Conservation (phyloP, 2,797 vertebrate species). For the Mormyrus hasselquistii region DNA sequence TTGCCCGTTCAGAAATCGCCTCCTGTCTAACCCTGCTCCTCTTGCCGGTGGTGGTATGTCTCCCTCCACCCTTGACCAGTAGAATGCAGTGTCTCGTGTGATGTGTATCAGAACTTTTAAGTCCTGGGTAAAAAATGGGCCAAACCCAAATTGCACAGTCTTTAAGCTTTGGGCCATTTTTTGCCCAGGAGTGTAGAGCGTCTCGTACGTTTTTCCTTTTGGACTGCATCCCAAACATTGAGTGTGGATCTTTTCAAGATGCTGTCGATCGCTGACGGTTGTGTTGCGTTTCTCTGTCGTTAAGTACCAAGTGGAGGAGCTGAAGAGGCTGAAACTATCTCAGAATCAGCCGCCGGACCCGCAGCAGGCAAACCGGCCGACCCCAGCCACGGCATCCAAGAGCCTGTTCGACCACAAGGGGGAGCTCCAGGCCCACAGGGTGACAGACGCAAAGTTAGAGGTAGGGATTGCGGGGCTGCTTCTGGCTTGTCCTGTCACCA, state of each 20-base stretch:
- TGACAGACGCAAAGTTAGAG: not conserved
- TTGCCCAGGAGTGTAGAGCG: not conserved
- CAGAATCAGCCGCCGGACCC: slow-evolving; percentile 67
- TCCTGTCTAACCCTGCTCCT: not conserved
- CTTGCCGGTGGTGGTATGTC: not conserved
- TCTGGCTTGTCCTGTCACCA: not conserved
- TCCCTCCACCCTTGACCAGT: not conserved
- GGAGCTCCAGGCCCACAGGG: slow-evolving; percentile 36
- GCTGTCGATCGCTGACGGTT: not conserved
- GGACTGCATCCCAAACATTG: not conserved
- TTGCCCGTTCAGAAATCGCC: not conserved
- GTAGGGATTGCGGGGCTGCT: not conserved
- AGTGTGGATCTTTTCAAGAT: not conserved
- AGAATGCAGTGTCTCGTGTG: not conserved
- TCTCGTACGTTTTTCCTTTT: not conserved
- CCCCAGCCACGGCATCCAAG: slow-evolving; percentile 30
- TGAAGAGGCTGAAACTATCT: slow-evolving; percentile 79
- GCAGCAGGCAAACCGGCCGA: slow-evolving; percentile 31
- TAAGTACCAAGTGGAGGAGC: slow-evolving; percentile 86
- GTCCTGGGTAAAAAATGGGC: not conserved
- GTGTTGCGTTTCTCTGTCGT: slow-evolving; percentile 23
- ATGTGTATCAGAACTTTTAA: not conserved
- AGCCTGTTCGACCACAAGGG: slow-evolving; percentile 29
- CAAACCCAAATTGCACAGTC: not conserved
- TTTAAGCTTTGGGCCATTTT: not conserved